Conservation (phyloP, 1,140 invertebrate species). For the Gonioctena quinquepunctata region DNA sequence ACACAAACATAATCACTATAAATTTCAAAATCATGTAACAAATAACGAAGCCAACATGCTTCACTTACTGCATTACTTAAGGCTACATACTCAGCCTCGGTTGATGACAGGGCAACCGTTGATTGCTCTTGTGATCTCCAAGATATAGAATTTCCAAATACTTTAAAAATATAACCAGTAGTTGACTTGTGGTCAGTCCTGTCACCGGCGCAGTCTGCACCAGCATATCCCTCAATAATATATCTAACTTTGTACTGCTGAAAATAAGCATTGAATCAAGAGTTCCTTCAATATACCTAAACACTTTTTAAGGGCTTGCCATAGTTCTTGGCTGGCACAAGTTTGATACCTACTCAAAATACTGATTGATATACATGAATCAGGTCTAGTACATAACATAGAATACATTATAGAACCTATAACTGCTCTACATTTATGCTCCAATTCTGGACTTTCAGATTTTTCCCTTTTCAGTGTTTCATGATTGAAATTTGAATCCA, state of each 20-base stretch:
- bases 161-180: constrained; percentile 49
- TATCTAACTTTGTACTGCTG: too few relatives aligned
- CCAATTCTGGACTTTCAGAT: constrained; percentile 21
- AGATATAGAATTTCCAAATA: constrained; percentile 26
- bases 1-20: background rate
- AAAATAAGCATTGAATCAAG: background rate
- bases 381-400: constrained; percentile 24
- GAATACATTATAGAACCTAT: constrained; percentile 31
- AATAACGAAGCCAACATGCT: constrained; percentile 12
- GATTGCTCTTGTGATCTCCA: constrained; percentile 36
- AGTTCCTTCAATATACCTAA: background rate
- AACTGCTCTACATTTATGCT: constrained; percentile 23
- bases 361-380: constrained; percentile 21
- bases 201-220: constrained; percentile 54
- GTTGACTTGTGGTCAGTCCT: constrained; percentile 52
- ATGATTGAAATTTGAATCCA: background rate
- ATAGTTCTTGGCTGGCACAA: background rate
- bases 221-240: constrained; percentile 44
- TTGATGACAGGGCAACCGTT: constrained; percentile 34
- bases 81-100: constrained; percentile 42
- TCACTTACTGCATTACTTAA: constrained; percentile 22
- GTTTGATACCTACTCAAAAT: constrained; percentile 7
- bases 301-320: background rate
- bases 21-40: constrained; percentile 11
- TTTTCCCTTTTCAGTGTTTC: background rate